Conservation (phyloP, 2,888 invertebrate genomes). For the Chrysolina americana region DNA sequence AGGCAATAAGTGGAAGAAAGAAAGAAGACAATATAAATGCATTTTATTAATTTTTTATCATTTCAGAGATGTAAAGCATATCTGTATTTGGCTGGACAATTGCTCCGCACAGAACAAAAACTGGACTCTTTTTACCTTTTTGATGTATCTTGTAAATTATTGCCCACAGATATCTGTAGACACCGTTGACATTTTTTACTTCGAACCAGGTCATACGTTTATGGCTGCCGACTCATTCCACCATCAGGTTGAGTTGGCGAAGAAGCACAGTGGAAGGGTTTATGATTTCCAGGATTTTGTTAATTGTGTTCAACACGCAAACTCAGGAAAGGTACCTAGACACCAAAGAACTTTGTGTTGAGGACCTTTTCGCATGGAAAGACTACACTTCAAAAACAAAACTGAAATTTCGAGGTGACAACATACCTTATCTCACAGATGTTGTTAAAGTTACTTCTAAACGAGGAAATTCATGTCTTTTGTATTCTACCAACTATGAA, state of each 20-base stretch:
- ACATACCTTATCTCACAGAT: constrained; percentile 17
- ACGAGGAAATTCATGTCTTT: too few species aligned
- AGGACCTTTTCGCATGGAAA: constrained; percentile 13
- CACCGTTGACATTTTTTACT: neutral
- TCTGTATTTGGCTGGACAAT: too few species aligned
- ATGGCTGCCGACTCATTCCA: constrained; percentile 13
- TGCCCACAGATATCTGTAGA: neutral
- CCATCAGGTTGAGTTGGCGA: constrained; percentile 25
- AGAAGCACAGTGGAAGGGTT: constrained; percentile 26
- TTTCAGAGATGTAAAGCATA: too few species aligned
- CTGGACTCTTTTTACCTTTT: too few species aligned
- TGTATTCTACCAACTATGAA: too few species aligned
- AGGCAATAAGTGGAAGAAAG: too few species aligned
- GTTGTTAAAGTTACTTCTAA: too few species aligned
- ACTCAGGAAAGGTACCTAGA: constrained; percentile 3
- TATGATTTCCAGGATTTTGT: constrained; percentile 29
- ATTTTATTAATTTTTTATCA: too few species aligned
- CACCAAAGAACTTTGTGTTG: constrained; percentile 16
- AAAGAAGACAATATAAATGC: too few species aligned
- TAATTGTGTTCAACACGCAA: constrained; percentile 24
- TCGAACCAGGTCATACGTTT: neutral
- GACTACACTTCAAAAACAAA: constrained; percentile 8
- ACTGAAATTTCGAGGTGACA: neutral
- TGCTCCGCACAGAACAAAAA: too few species aligned
- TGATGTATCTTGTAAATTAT: neutral